Conservation (phyloP, 2,888 invertebrate species). For the Drosophila neonasuta region DNA sequence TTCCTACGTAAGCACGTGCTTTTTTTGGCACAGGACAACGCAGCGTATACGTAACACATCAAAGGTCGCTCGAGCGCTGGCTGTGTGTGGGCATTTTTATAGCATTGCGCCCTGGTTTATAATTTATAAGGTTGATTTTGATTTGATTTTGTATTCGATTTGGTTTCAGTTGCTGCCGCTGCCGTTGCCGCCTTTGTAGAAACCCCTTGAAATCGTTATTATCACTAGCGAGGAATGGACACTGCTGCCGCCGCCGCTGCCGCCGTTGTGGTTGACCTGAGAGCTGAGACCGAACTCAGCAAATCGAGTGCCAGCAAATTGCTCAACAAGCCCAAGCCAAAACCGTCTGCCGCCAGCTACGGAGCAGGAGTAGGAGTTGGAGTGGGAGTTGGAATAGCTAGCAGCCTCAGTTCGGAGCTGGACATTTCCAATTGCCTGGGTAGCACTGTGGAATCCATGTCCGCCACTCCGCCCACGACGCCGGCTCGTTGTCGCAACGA, state of each 20-base stretch:
- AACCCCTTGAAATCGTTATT: slow-evolving; percentile 29
- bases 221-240: slow-evolving; percentile 57
- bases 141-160: slow-evolving; percentile 57
- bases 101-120: slow-evolving; percentile 46
- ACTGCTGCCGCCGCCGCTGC: slow-evolving; percentile 71
- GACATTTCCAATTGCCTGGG: slow-evolving; percentile 63
- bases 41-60: slow-evolving; percentile 64
- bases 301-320: slow-evolving; percentile 47
- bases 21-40: slow-evolving; percentile 61
- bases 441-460: slow-evolving; percentile 78
- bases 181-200: neutral
- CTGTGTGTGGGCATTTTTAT: slow-evolving; percentile 29
- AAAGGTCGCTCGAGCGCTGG: slow-evolving; percentile 23
- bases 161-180: slow-evolving; percentile 58
- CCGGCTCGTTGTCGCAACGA: slow-evolving; percentile 53
- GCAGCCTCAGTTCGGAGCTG: slow-evolving; percentile 23
- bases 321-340: slow-evolving; percentile 42
- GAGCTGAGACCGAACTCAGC: slow-evolving; percentile 57
- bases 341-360: slow-evolving; percentile 31
- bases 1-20: slow-evolving; percentile 68
- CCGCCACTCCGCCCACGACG: slow-evolving; percentile 74
- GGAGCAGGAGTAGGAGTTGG: slow-evolving; percentile 49
- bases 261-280: slow-evolving; percentile 69
- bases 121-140: slow-evolving; percentile 57
- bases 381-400: slow-evolving; percentile 15